These are phyloP conservation scores for Setophaga kirtlandii DNA, from an alignment of 2,113 vertebrate genomes.

Conservation along the genomic window DNA sequence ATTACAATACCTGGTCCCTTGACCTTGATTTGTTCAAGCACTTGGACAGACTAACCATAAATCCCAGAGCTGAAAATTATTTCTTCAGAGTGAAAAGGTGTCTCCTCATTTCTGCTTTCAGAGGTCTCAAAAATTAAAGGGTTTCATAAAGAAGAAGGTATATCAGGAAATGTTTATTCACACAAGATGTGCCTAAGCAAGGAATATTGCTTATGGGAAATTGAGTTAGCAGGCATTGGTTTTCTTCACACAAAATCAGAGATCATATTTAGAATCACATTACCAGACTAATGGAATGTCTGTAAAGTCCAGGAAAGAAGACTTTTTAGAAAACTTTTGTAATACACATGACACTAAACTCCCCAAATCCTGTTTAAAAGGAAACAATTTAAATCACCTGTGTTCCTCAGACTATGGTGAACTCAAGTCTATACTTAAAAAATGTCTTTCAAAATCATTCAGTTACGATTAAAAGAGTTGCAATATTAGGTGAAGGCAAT, in stretches of 20 bases:
- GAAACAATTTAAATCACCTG: not conserved
- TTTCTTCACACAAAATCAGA: not conserved
- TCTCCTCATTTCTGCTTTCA: not conserved
- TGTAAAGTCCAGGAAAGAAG: not conserved
- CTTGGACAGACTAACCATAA: not conserved
- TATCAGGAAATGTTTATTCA: not conserved
- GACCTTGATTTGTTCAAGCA: not conserved
- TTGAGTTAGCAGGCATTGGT: not conserved
- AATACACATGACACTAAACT: not conserved
- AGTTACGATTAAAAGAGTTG: not conserved
- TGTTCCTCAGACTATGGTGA: not conserved
- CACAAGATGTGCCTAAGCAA: not conserved
- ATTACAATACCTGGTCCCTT: not conserved
- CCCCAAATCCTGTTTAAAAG: not conserved
- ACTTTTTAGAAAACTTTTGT: not conserved
- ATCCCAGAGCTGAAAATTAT: not conserved
- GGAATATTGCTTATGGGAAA: not conserved
- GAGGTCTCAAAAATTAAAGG: not conserved
- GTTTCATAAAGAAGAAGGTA: not conserved
- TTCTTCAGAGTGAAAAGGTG: not conserved
- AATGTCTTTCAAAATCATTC: not conserved
- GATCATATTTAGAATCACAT: not conserved
- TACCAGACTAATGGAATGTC: not conserved
- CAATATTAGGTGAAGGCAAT: not conserved
- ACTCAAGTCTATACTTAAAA: not conserved